phyloP scores from a whole-genome alignment of 2,797 vertebrate species.

The Phaenicophaeus curvirostris region DNA sequence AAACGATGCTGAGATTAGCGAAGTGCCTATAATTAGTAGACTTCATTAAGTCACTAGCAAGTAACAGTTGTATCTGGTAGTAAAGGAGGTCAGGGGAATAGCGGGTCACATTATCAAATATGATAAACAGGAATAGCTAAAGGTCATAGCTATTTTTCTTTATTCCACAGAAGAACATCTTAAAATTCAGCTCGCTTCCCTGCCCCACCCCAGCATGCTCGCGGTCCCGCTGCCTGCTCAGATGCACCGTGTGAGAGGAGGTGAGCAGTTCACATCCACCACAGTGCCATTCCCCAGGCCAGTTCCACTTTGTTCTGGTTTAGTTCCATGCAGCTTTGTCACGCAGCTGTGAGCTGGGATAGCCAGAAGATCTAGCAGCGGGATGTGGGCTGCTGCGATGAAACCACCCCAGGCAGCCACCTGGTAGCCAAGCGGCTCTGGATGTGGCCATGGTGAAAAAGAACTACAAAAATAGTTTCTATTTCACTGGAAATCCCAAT shows the following conservation, averaged over 20 bases:
- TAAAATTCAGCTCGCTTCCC: too few relatives aligned
- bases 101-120: neutral
- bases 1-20: neutral
- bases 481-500: neutral
- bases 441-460: neutral
- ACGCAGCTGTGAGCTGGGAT: too few relatives aligned
- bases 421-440: accelerated
- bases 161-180: neutral
- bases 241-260: neutral
- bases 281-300: neutral
- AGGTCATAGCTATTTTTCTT: neutral
- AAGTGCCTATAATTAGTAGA: neutral
- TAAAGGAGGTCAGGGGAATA: neutral
- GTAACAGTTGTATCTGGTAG: neutral
- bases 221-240: neutral
- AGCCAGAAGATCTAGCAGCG: neutral
- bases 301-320: too few relatives aligned
- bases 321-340: too few relatives aligned
- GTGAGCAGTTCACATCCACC: neutral
- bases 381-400: neutral
- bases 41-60: neutral
- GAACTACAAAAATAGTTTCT: neutral
- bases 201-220: neutral
- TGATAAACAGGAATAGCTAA: neutral
- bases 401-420: neutral